Base-by-base conservation (phyloP, 2,113 vertebrate species). In the Recurvirostra avosetta region DNA sequence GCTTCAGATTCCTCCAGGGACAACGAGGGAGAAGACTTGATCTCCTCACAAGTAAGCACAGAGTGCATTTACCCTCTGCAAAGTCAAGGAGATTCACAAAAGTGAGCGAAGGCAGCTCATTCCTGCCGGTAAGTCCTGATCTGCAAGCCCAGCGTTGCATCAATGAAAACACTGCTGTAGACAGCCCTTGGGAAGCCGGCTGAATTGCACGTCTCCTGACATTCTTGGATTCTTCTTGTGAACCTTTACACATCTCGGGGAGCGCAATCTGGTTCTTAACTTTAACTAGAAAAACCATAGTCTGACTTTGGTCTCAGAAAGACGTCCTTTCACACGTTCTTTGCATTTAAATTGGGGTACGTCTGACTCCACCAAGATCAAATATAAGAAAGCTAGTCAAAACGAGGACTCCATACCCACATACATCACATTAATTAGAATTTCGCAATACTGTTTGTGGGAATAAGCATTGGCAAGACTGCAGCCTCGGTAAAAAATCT, bases 91-190 rank as follows among this genome's bases (percentile, higher is more conserved):
- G 30, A n/a, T 30, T 11, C 43, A n/a, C 2, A 16, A 3, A 8
- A 53, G 62, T 5, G 58, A 12, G 16, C 5, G 12, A 45, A 38
- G 55, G 52, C 61, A 85, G 55, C 59, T 29, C 22, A 8, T 12
- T 84, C 73, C 29, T 83, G 75, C 55, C 63, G 13, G 12, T 0
- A 8, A 41, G 10, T 20, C 70, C 70, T 11, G 9, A 19, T 19
- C 8, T 61, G 55, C 86, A 11, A 63, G 55, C 15, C 65, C 17
- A 50, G 76, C 55, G 11, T 0, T 70, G 77, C 92, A 70, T 21
- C 41, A 17, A n/a, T 13, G 29, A 6, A 36, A 61, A 26, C 0
- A 1, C 0, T 91, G 67, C 47, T 10, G 2, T 12, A 16, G 82
- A 27, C 47, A 90, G 68, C 56, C 73, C 72, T 43, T 21, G 61